phyloP scores from a whole-genome alignment of 2,113 vertebrate species.

The Thomomys bottae region DNA sequence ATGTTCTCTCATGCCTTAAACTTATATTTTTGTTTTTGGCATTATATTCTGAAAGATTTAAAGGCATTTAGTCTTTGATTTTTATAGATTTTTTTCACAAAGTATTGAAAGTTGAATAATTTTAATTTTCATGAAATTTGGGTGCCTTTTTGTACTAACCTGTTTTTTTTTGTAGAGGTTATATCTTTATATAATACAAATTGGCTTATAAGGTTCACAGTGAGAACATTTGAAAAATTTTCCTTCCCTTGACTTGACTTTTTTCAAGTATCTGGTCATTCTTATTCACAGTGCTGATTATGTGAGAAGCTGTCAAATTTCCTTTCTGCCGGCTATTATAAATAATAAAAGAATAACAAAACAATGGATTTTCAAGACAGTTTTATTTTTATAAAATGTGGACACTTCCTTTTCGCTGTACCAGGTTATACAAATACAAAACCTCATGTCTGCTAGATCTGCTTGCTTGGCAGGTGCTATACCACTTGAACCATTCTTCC shows the following conservation, averaged over 20 bases:
- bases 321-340: background rate
- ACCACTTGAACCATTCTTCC: no score
- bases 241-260: background rate
- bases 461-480: no score
- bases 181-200: background rate
- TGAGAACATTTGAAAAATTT: background rate
- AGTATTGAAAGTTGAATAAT: conserved; percentile 19
- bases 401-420: no score
- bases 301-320: background rate
- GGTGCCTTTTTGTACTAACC: background rate
- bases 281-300: background rate
- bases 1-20: background rate
- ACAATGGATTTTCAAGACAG: background rate
- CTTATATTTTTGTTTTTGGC: background rate
- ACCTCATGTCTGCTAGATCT: no score
- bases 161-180: conserved; percentile 5
- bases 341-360: background rate
- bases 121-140: background rate
- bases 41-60: conserved; percentile 36
- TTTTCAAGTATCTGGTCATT: background rate
- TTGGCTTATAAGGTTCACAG: background rate
- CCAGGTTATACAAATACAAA: no score
- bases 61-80: background rate
- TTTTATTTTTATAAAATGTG: background rate
- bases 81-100: conserved; percentile 24